A percentile compares a stretch with the other conserved stretches of the same genome.
These are phyloP conservation scores for Ormyrus labotus DNA, from an alignment of 2,888 invertebrate species.

Conservation along the genomic window DNA sequence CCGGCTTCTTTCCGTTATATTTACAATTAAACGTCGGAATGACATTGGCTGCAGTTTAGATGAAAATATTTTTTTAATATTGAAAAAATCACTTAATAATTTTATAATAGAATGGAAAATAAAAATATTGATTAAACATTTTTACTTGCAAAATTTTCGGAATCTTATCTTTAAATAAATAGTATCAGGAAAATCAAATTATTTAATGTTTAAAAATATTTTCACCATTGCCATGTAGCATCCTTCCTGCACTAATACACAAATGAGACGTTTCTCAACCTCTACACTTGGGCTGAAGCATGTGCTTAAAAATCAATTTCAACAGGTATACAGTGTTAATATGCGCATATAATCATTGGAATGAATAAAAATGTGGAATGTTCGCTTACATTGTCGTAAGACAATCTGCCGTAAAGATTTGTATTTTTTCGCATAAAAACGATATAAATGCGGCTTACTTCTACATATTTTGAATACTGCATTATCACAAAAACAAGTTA, in stretches of 20 bases:
- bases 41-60: background rate
- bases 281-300: slow-evolving; percentile 25
- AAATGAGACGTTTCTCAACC: background rate
- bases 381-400: background rate
- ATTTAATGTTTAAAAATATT: slow-evolving; percentile 4
- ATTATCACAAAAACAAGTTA: slow-evolving; percentile 30
- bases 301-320: slow-evolving; percentile 13
- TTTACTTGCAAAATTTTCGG: background rate
- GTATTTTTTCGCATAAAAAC: slow-evolving; percentile 2
- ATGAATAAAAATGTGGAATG: slow-evolving; percentile 23
- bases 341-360: background rate
- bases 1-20: background rate
- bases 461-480: slow-evolving; percentile 27
- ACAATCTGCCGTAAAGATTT: background rate
- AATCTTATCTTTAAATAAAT: background rate
- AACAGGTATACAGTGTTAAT: background rate
- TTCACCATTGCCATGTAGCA: background rate
- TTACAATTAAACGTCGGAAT: slow-evolving; percentile 9
- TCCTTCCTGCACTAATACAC: too few species aligned
- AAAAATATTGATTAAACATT: background rate
- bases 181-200: too few species aligned
- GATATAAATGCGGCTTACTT: background rate
- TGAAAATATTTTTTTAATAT: slow-evolving; percentile 12
- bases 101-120: background rate
- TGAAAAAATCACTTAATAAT: background rate